Conservation (phyloP, 2,113 vertebrate species). For the Coreoperca whiteheadi region DNA sequence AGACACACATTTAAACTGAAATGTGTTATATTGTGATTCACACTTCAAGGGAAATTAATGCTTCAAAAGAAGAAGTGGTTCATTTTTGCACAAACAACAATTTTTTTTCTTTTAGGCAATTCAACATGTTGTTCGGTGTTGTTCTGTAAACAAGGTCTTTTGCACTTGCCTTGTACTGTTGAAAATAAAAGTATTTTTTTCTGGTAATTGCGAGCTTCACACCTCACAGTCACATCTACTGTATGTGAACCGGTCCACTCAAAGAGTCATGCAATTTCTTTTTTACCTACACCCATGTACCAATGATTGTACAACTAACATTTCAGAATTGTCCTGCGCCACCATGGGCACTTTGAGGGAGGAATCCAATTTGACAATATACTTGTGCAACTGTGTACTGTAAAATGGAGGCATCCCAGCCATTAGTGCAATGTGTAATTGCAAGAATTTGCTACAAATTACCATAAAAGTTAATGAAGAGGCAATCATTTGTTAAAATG, state of each 20-base stretch:
- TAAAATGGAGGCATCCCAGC: background rate
- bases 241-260: background rate
- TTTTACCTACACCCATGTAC: background rate
- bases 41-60: constrained; percentile 8
- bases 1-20: constrained; percentile 26
- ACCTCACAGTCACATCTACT: background rate
- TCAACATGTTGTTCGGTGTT: background rate
- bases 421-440: background rate
- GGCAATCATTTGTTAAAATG: background rate
- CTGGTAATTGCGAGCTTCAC: constrained; percentile 38
- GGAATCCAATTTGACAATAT: background rate
- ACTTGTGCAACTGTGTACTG: background rate
- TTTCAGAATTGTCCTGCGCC: constrained; percentile 21
- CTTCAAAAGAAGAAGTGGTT: constrained; percentile 22
- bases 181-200: constrained; percentile 36
- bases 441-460: constrained; percentile 8
- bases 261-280: background rate
- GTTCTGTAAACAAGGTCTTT: constrained; percentile 10
- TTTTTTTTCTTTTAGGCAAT: background rate
- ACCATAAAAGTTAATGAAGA: constrained; percentile 14
- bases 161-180: background rate
- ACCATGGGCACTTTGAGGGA: background rate
- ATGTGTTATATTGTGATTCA: constrained; percentile 23
- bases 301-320: background rate
- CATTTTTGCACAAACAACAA: background rate